These are phyloP conservation scores for Channa argus DNA, from an alignment of 2,113 vertebrate species.

Conservation along the genomic window DNA sequence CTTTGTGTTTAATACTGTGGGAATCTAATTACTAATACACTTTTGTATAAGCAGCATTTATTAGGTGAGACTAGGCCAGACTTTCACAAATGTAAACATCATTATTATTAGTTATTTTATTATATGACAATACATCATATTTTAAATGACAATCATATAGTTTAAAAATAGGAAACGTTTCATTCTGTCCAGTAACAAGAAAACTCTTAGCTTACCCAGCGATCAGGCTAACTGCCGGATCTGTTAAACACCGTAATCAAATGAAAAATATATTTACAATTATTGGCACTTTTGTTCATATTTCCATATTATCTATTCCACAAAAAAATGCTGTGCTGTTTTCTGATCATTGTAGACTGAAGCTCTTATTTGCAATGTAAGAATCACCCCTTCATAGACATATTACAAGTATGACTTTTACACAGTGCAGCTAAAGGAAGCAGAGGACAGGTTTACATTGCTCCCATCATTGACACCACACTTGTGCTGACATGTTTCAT, in stretches of 20 bases:
- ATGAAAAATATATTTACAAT: neutral
- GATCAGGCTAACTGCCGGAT: neutral
- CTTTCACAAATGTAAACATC: no score
- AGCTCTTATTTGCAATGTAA: slow-evolving; percentile 38
- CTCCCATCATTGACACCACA: slow-evolving; percentile 21
- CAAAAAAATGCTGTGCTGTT: neutral
- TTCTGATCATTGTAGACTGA: slow-evolving; percentile 4
- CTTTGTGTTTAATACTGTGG: no score
- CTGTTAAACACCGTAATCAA: neutral
- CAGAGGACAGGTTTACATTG: slow-evolving; percentile 29
- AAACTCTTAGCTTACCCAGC: neutral
- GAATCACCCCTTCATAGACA: slow-evolving; percentile 12
- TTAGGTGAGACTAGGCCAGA: no score
- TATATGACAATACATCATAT: neutral
- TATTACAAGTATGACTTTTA: slow-evolving; percentile 30
- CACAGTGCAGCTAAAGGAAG: slow-evolving; percentile 15
- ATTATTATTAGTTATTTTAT: slow-evolving; percentile 8
- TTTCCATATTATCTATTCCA: neutral
- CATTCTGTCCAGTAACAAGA: neutral
- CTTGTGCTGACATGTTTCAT: slow-evolving; percentile 52
- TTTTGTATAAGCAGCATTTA: neutral
- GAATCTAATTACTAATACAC: neutral
- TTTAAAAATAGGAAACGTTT: neutral
- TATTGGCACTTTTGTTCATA: slow-evolving; percentile 23
- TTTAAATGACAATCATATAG: neutral